Evolutionary conservation across 2,113 vertebrate species (phyloP).

Genomic region (Nothoprocta perdicaria): DNA sequence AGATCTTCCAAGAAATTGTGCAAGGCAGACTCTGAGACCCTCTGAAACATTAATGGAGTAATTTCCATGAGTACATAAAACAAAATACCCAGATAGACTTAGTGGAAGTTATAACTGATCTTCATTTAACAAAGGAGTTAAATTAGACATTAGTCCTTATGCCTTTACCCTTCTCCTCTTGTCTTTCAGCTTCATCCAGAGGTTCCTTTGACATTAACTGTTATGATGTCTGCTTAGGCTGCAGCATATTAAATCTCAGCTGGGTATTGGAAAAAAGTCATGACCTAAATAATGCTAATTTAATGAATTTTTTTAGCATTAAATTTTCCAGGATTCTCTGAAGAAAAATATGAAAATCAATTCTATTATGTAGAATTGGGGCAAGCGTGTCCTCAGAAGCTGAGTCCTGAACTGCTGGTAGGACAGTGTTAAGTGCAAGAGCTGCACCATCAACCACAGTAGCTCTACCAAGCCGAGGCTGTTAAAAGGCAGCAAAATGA

Average conservation of each 20-base stretch:
- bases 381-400: background rate
- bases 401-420: background rate
- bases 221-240: background rate
- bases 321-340: background rate
- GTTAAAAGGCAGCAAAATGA: background rate
- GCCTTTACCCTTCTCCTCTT: background rate
- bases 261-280: background rate
- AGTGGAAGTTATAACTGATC: background rate
- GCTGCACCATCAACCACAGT: background rate
- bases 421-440: background rate
- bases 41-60: conserved; percentile 20
- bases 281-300: conserved; percentile 12
- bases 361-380: background rate
- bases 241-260: background rate
- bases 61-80: background rate
- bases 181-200: background rate
- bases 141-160: background rate
- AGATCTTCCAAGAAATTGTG: conserved; percentile 1
- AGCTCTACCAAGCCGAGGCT: background rate
- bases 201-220: background rate
- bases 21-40: background rate
- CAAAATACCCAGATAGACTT: conserved; percentile 11
- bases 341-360: background rate
- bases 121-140: background rate
- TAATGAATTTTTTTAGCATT: background rate